Evolutionary conservation across 2,113 vertebrate genomes (phyloP).

Genomic region (Machaerirhynchus nigripectus): DNA sequence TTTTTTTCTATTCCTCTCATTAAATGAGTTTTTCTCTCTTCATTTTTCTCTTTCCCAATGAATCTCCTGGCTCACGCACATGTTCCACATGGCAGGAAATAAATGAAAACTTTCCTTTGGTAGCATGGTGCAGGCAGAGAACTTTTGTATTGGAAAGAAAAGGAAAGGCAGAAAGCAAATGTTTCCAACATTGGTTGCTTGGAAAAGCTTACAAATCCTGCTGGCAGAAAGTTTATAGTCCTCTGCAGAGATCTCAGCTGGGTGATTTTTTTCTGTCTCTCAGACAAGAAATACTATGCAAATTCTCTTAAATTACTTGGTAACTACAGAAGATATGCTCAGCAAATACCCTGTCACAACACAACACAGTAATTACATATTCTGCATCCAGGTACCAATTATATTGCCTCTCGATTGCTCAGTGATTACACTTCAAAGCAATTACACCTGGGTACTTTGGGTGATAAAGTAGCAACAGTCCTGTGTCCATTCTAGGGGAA

Average conservation of each 20-base stretch:
- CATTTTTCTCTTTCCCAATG: neutral
- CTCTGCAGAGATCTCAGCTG: constrained; percentile 23
- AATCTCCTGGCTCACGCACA: neutral
- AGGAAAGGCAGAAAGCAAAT: neutral
- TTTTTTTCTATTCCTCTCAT: neutral
- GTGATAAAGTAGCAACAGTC: neutral
- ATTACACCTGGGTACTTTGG: neutral
- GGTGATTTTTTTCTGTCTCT: neutral
- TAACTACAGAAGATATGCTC: constrained; percentile 5
- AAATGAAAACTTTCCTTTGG: neutral
- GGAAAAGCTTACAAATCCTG: neutral
- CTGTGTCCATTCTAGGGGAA: neutral
- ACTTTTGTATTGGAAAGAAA: neutral
- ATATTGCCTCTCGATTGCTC: constrained; percentile 6
- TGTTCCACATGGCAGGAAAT: neutral
- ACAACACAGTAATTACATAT: constrained; percentile 29
- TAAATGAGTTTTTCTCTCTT: neutral
- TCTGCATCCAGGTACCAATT: constrained; percentile 50
- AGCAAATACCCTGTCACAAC: constrained; percentile 18
- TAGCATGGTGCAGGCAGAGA: neutral
- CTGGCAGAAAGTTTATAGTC: constrained; percentile 16
- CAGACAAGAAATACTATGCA: constrained; percentile 23
- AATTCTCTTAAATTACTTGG: constrained; percentile 40
- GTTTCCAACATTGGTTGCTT: neutral
- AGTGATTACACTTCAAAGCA: constrained; percentile 24